Evolutionary conservation across 2,113 vertebrate species (phyloP).

Genomic region (Hippocampus guttulatus): DNA sequence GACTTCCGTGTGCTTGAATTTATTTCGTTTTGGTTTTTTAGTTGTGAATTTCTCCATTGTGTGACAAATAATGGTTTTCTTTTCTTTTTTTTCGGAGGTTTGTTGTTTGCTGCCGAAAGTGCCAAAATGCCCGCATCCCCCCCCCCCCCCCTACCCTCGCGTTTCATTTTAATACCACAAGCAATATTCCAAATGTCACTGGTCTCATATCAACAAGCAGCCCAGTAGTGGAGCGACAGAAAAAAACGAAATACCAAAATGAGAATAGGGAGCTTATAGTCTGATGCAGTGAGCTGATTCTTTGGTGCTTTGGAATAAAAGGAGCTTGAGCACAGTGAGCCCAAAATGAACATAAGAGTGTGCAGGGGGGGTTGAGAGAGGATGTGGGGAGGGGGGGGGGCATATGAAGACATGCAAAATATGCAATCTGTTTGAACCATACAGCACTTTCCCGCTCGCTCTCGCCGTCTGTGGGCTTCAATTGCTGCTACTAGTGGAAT

Average conservation of each 20-base stretch:
- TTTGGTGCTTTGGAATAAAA: slow-evolving; percentile 9
- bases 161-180: slow-evolving; percentile 5
- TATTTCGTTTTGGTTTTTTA: not conserved
- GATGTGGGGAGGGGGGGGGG: not conserved
- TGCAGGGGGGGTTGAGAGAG: not conserved
- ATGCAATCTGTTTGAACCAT: slow-evolving; percentile 7
- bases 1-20: not conserved
- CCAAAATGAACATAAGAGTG: slow-evolving; percentile 10
- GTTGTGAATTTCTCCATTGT: too few relatives aligned
- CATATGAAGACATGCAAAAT: slow-evolving; percentile 4
- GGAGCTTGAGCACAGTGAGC: not conserved
- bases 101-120: not conserved
- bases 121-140: not conserved
- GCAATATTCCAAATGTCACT: slow-evolving; percentile 9
- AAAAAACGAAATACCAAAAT: not conserved
- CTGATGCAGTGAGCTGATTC: not conserved
- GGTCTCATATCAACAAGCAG: not conserved
- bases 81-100: too few relatives aligned
- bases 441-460: not conserved
- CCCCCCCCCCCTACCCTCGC: not conserved
- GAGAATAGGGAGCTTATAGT: slow-evolving; percentile 5
- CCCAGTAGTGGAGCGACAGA: not conserved
- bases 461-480: not conserved
- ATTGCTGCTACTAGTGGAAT: not conserved
- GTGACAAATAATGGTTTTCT: too few relatives aligned